Conservation (phyloP, 2,113 vertebrate genomes). For the Chionis minor region DNA sequence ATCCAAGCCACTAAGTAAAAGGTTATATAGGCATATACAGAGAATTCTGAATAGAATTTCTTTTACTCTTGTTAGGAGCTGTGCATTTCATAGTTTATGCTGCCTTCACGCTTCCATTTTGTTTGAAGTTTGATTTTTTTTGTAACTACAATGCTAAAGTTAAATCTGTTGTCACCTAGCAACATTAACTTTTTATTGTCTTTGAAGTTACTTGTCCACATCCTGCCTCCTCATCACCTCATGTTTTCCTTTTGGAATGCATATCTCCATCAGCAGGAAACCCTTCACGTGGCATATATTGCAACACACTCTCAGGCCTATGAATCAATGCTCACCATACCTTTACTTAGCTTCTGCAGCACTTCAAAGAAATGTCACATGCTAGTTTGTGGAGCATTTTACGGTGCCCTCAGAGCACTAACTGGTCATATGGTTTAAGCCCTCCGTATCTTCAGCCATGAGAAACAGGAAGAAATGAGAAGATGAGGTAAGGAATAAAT, state of each 20-base stretch:
- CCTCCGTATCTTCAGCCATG: background rate
- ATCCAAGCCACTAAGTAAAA: background rate
- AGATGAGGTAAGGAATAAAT: background rate
- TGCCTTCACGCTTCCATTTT: background rate
- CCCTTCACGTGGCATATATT: background rate
- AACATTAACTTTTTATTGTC: background rate
- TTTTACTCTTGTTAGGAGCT: background rate
- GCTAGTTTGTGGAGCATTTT: background rate
- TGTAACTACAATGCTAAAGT: background rate
- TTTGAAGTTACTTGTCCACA: background rate
- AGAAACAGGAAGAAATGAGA: background rate
- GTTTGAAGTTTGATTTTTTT: background rate
- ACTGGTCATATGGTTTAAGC: background rate
- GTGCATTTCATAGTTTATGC: background rate
- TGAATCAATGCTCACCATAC: background rate
- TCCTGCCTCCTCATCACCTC: background rate
- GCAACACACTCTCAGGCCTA: background rate
- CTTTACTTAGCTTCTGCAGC: background rate
- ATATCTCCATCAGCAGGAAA: background rate
- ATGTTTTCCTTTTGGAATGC: background rate
- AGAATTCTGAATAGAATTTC: background rate
- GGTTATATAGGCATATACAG: background rate
- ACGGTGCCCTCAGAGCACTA: background rate
- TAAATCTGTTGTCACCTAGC: background rate
- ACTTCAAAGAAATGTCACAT: background rate